These are phyloP conservation scores for Periparus ater DNA, from an alignment of 2,797 vertebrate species.

Conservation along the genomic window DNA sequence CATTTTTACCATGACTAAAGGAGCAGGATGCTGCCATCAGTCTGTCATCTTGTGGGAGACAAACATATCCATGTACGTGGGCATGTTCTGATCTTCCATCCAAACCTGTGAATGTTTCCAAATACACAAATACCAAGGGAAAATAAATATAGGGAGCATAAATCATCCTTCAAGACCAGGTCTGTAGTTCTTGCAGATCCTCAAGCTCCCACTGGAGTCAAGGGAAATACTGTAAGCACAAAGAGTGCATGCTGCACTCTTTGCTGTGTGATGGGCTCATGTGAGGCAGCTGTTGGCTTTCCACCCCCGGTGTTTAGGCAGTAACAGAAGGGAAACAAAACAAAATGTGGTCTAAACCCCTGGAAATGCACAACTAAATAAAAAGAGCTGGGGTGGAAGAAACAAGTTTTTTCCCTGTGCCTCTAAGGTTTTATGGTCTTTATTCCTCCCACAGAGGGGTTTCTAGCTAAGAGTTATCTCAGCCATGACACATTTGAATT, in stretches of 20 bases:
- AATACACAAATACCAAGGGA: neutral
- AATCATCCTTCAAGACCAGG: neutral
- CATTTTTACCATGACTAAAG: neutral
- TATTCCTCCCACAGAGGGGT: neutral
- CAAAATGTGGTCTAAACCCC: neutral
- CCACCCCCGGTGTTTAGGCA: neutral
- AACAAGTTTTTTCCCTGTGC: neutral
- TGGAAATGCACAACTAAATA: neutral
- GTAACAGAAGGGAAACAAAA: neutral
- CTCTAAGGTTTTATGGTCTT: neutral
- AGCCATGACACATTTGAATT: neutral
- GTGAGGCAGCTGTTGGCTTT: neutral
- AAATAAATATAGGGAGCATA: neutral
- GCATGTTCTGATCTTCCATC: neutral
- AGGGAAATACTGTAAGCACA: neutral
- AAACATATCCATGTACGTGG: accelerated
- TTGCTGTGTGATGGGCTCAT: neutral
- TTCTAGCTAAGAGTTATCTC: neutral
- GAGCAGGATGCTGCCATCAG: neutral
- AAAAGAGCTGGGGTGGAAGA: neutral
- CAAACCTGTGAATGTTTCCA: neutral
- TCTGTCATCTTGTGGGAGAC: neutral
- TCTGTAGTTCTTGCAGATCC: neutral
- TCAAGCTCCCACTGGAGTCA: neutral
- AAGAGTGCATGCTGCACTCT: neutral